Evolutionary conservation across 2,113 vertebrate species (phyloP), one percentile per base, ranked within the genome.

Genomic region (Chitala chitala): DNA sequence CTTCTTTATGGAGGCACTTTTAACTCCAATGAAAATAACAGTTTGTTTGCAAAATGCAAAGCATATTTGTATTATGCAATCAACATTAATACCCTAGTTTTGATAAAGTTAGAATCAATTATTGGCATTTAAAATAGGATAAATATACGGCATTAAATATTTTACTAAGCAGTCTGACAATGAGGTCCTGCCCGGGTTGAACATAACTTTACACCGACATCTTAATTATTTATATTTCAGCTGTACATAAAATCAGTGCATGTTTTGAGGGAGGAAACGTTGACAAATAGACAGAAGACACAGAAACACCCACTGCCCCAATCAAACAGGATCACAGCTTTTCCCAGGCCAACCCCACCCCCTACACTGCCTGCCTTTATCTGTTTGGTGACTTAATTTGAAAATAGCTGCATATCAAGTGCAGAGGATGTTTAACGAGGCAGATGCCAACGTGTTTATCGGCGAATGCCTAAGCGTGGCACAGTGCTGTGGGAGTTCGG

Each of bases 391-490:
- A 36, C 38, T 38, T 36, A 54, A 54, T 54, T 58, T 31, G n/a
- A 17, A 63, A 76, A 69, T 63, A 20, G 58, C 75, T 72, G 10
- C 58, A 33, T 26, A 53, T 65, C 48, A 40, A 66, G 61, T 68
- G 36, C 54, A 44, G 26, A 26, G 50, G 63, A 72, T 59, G 36
- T 75, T 65, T 44, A 26, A 22, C 17, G 24, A 71, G 65, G n/a
- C 46, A 76, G 58, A 71, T 71, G 69, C 53, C 44, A 46, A 38
- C 31, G 44, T 72, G 38, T 65, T n/a, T 76, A 72, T 66, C 72
- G n/a, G 15, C 61, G 38, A n/a, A 56, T 20, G 31, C 51, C 70
- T 56, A 24, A 55, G 26, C 50, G 8, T 65, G 38, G 59, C 50
- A 54, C 3, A 5, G 36, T 13, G 50, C 59, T 44, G 33, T 26